These are phyloP conservation scores for Osedax fenrisi DNA, from an alignment of 2,888 invertebrate genomes.

Conservation along the genomic window DNA sequence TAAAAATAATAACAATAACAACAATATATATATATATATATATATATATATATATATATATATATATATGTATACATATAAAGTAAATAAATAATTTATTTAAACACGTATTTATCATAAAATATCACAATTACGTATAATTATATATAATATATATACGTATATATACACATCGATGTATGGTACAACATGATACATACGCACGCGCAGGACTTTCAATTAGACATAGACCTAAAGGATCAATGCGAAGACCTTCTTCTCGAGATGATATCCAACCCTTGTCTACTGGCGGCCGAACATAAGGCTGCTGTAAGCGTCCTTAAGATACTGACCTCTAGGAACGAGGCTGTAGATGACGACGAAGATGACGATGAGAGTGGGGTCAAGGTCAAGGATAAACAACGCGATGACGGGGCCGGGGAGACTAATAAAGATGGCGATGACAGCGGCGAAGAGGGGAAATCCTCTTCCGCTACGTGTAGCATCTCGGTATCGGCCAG, in stretches of 20 bases:
- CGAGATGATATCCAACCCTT: slow-evolving; percentile 68
- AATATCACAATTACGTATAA: neutral
- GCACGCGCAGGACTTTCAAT: slow-evolving; percentile 62
- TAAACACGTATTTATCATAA: neutral
- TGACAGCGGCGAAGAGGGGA: slow-evolving; percentile 73
- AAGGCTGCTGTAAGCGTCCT: slow-evolving; percentile 73
- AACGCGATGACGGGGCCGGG: slow-evolving; percentile 74
- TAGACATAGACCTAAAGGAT: slow-evolving; percentile 60
- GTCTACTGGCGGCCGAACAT: slow-evolving; percentile 72
- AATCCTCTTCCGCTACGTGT: slow-evolving; percentile 63
- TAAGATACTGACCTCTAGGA: slow-evolving; percentile 63
- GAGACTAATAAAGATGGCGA: slow-evolving; percentile 68
- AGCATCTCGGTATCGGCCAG: slow-evolving; percentile 58
- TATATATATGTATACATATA: slow-evolving; percentile 2
- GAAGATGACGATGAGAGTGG: slow-evolving; percentile 63
- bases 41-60: too few species aligned
- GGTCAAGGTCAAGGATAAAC: slow-evolving; percentile 70
- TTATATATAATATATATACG: neutral
- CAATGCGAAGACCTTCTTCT: slow-evolving; percentile 74
- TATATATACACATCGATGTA: neutral
- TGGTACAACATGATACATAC: neutral
- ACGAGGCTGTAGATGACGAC: slow-evolving; percentile 55
- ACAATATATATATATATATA: too few species aligned
- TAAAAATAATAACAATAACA: too few species aligned
- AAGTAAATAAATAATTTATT: too few species aligned